Base-by-base conservation (phyloP, 2,888 invertebrate species). In the Actias luna region DNA sequence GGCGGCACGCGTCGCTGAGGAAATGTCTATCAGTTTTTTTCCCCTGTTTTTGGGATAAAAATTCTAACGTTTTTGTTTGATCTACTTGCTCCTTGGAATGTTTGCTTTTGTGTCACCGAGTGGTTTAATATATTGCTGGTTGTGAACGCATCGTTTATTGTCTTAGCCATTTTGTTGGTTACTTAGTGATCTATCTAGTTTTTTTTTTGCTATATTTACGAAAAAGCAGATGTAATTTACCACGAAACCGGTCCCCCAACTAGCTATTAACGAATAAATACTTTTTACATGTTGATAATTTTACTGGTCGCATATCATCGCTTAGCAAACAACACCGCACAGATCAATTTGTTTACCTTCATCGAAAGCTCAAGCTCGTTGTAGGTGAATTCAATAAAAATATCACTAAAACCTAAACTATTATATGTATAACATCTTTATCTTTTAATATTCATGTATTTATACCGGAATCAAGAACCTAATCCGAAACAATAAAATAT, bases 61-160 rank as follows among this genome's bases (percentile, higher is more conserved):
- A 55, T 55, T 29, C 18, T 16, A 55, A 29, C 29, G 29, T 55
- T 55, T 29, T 10, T 55, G 55, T 55, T 55, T 55, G 55, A 55
- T 55, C 55, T 55, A 55, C 55, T 16, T 55, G 27, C n/a, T 55
- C 27, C 8, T 58, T 58, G 25, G 58, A 22, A 25, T 33, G 33
- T 35, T 36, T 35, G 58, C 58, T 42, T 58, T 39, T 60, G 8
- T 31, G 59, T 55, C 60, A 55, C 33, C 22, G 31, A 62, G 46
- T 59, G 27, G 18, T 33, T 35, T 63, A 58, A 61, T 29, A 39
- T 63, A 64, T 60, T 62, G 64, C 64, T 58, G 64, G 65, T 61
- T 60, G 25, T 61, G n/a, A 5, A 36, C 42, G 59, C 52, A 31
- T 50, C 58, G 63, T 63, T 27, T 63, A 63, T 63, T 63, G n/a